These are phyloP conservation scores for Pteropus alecto DNA, from an alignment of 2,113 vertebrate genomes.

Conservation along the genomic window DNA sequence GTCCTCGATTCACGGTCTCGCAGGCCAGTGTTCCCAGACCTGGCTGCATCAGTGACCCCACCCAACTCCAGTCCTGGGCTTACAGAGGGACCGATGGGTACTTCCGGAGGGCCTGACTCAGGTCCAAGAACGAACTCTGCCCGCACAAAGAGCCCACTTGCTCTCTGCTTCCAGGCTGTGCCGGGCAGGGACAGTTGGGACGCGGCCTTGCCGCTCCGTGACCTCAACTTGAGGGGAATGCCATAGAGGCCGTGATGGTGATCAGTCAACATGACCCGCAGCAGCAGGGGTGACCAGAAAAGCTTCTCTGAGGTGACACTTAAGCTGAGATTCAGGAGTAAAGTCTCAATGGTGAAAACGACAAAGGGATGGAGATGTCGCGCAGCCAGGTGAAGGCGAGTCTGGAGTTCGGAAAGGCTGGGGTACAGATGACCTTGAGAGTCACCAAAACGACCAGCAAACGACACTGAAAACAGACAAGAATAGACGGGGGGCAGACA, in stretches of 20 bases:
- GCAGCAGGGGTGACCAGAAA: too few species aligned
- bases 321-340: not conserved
- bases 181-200: too few species aligned
- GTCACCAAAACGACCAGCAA: not conserved
- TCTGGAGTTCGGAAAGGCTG: not conserved
- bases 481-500: not conserved
- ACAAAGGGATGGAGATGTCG: not conserved
- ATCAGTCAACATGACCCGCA: too few species aligned
- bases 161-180: too few species aligned
- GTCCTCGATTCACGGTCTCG: not conserved
- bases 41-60: not conserved
- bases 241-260: too few species aligned
- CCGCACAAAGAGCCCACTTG: too few species aligned
- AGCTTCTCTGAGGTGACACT: not conserved
- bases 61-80: not conserved
- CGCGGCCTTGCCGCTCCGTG: too few species aligned
- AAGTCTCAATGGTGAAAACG: not conserved
- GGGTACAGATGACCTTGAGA: not conserved
- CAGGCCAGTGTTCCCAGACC: not conserved
- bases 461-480: not conserved
- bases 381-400: too few species aligned
- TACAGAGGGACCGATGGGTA: not conserved
- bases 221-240: too few species aligned
- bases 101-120: not conserved
- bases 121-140: not conserved